Evolutionary conservation across 2,797 vertebrate species (phyloP).

Genomic region (Aphelocoma californica): DNA sequence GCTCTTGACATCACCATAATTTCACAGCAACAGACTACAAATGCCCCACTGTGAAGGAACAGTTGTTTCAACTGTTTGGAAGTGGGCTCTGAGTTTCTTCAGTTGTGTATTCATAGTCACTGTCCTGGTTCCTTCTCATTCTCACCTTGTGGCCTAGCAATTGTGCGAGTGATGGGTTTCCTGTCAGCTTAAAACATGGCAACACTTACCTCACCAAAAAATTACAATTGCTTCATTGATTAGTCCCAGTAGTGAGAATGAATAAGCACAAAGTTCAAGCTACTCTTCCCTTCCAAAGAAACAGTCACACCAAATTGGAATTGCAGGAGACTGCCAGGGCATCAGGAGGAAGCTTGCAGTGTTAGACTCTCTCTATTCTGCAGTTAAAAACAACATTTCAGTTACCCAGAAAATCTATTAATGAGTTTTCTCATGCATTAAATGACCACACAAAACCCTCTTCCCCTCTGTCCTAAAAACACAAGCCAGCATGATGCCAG

Average conservation of each 20-base stretch:
- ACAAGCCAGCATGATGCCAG: constrained; percentile 13
- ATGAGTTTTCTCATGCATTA: constrained; percentile 67
- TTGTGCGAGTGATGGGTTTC: background rate
- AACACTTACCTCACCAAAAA: background rate
- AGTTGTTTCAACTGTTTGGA: background rate
- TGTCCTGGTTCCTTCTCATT: background rate
- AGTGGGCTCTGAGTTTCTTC: background rate
- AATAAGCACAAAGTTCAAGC: background rate
- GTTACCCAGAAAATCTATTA: constrained; percentile 51
- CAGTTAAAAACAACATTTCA: constrained; percentile 33
- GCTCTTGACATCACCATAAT: background rate
- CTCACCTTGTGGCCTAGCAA: background rate
- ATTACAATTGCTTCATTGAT: constrained; percentile 40
- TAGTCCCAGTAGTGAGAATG: background rate
- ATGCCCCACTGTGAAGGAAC: background rate
- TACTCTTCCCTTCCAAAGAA: constrained; percentile 38
- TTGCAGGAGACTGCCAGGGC: constrained; percentile 25
- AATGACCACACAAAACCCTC: constrained; percentile 54
- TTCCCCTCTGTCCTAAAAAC: constrained; percentile 32
- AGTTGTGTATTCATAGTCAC: background rate
- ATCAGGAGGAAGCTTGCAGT: constrained; percentile 9
- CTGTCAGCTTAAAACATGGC: background rate
- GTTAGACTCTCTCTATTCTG: constrained; percentile 7
- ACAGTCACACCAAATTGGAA: constrained; percentile 39
- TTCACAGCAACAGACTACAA: background rate